These are phyloP conservation scores for Ctena decussata DNA, from an alignment of 2,888 invertebrate genomes.

Conservation along the genomic window DNA sequence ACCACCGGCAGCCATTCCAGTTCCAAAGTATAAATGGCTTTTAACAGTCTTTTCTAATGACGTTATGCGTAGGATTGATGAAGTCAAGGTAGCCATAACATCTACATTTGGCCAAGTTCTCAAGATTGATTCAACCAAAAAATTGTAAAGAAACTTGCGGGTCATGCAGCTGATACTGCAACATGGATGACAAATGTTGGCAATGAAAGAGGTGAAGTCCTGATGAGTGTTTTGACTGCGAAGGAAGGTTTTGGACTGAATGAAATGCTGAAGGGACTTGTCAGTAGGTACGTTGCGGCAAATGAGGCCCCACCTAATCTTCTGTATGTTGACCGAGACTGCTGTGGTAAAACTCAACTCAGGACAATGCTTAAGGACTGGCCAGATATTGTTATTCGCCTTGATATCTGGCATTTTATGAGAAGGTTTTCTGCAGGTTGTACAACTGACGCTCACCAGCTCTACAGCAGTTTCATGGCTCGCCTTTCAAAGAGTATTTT, in stretches of 20 bases:
- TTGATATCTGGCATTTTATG: slow-evolving; percentile 74
- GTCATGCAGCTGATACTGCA: slow-evolving; percentile 55
- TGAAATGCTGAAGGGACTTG: slow-evolving; percentile 60
- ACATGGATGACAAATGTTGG: slow-evolving; percentile 71
- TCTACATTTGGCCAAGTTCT: too few species aligned
- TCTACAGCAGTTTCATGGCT: slow-evolving; percentile 66
- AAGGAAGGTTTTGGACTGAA: slow-evolving; percentile 60
- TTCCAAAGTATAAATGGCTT: too few species aligned
- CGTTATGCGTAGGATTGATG: too few species aligned
- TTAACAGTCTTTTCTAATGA: too few species aligned
- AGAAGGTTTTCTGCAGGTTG: slow-evolving; percentile 43
- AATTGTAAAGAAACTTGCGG: slow-evolving; percentile 63
- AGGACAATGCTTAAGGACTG: slow-evolving; percentile 22
- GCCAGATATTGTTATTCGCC: slow-evolving; percentile 33
- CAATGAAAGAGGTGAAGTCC: slow-evolving; percentile 72
- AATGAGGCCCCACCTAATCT: slow-evolving; percentile 50
- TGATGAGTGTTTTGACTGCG: slow-evolving; percentile 66
- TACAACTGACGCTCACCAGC: slow-evolving; percentile 62
- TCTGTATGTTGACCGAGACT: slow-evolving; percentile 69
- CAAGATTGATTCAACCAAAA: too few species aligned
- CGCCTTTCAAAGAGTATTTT: slow-evolving; percentile 54
- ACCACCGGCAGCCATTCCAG: too few species aligned
- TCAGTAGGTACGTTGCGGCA: slow-evolving; percentile 51
- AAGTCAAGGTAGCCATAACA: too few species aligned
- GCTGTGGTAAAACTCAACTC: slow-evolving; percentile 48